A percentile compares a stretch with the other conserved stretches of the same genome.
These are phyloP conservation scores for Capreolus pygargus DNA, from an alignment of 2,113 vertebrate species.

Conservation along the genomic window DNA sequence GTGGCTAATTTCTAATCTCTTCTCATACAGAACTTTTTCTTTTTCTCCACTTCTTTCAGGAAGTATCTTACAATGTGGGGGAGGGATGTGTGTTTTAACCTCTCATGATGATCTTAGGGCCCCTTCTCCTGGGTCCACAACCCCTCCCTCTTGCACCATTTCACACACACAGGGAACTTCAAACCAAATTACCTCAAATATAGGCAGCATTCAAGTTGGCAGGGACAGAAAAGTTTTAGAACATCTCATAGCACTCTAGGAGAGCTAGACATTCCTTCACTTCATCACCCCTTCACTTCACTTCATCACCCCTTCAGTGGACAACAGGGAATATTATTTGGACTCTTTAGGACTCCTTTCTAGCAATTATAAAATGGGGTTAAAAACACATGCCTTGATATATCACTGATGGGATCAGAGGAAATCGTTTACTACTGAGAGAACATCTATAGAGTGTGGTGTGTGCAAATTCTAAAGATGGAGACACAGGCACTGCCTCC, in stretches of 20 bases:
- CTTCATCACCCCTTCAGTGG: background rate
- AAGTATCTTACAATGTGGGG: background rate
- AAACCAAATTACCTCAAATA: background rate
- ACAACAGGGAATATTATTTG: background rate
- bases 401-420: background rate
- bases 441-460: background rate
- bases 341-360: background rate
- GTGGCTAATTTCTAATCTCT: background rate
- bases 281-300: background rate
- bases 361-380: background rate
- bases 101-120: background rate
- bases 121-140: background rate
- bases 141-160: background rate
- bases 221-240: background rate
- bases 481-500: background rate
- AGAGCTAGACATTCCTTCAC: background rate
- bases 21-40: background rate
- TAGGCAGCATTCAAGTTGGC: background rate
- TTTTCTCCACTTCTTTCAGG: background rate
- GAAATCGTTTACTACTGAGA: background rate
- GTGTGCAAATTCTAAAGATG: background rate
- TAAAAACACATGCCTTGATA: slow-evolving; percentile 16
- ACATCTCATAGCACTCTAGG: background rate
- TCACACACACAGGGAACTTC: background rate
- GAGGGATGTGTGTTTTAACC: background rate